Evolutionary conservation across 2,113 vertebrate genomes (phyloP).

Genomic region (Macrotis lagotis): DNA sequence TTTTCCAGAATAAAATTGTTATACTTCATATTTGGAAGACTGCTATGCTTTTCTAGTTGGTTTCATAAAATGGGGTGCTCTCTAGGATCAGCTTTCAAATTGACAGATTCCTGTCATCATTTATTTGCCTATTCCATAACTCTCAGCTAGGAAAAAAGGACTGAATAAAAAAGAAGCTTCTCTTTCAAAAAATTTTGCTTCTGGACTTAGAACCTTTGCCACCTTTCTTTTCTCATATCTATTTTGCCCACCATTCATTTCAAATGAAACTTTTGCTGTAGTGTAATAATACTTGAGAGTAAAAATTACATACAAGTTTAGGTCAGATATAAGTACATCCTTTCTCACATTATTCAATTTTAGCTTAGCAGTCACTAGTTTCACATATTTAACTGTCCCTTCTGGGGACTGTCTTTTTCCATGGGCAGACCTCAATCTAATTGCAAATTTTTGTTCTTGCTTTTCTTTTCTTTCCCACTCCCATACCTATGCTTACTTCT

Average conservation of each 20-base stretch:
- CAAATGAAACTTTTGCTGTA: neutral
- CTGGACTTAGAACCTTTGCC: constrained; percentile 28
- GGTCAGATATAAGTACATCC: neutral
- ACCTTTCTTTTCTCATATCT: neutral
- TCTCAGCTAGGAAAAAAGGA: constrained; percentile 42
- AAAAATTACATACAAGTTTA: constrained; percentile 18
- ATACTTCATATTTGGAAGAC: neutral
- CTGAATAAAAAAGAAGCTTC: constrained; percentile 25
- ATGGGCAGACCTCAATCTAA: neutral
- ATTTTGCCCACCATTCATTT: constrained; percentile 16
- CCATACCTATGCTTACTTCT: neutral
- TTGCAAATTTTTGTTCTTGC: constrained; percentile 20
- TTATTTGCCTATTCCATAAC: constrained; percentile 10
- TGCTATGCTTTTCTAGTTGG: neutral
- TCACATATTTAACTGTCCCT: constrained; percentile 21
- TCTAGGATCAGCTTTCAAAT: constrained; percentile 4
- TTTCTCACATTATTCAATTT: constrained; percentile 20
- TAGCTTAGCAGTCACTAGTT: neutral
- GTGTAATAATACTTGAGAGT: neutral
- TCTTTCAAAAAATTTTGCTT: constrained; percentile 1
- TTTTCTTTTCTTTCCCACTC: constrained; percentile 44
- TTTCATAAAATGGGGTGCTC: neutral
- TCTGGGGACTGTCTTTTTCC: constrained; percentile 5
- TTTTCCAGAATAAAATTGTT: neutral
- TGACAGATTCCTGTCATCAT: neutral